Percentiles rank a stretch among this genome's conserved stretches.
Conservation (phyloP, 2,797 vertebrate species). For the Gorsachius magnificus region DNA sequence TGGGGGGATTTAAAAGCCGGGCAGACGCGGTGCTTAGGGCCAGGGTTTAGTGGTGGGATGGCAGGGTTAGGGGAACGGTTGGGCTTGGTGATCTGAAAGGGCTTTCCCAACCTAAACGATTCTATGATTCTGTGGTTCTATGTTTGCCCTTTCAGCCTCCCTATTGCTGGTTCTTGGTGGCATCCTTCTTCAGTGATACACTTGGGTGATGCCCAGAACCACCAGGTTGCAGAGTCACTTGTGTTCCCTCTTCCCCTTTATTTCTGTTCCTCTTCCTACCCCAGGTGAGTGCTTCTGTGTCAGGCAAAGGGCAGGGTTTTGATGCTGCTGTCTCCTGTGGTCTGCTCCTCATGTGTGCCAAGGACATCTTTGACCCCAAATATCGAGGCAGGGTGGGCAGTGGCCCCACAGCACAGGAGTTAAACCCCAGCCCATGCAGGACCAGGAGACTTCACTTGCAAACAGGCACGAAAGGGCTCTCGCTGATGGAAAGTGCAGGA, state of each 20-base stretch:
- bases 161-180: neutral
- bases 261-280: neutral
- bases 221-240: neutral
- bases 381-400: neutral
- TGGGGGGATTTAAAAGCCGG: too few relatives aligned
- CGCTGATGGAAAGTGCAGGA: neutral
- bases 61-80: too few relatives aligned
- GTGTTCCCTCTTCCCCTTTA: neutral
- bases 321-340: rapidly evolving
- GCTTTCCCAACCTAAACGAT: too few relatives aligned
- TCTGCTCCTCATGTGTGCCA: neutral
- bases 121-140: too few relatives aligned
- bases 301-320: neutral
- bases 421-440: neutral
- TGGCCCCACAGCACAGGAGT: neutral
- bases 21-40: too few relatives aligned
- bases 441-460: neutral
- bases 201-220: neutral
- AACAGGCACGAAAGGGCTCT: neutral
- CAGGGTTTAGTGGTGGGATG: too few relatives aligned
- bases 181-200: neutral
- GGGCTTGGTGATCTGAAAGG: too few relatives aligned
- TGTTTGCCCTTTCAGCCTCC: neutral
- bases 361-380: neutral
- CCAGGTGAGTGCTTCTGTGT: neutral